Percentiles rank a stretch among this genome's conserved stretches.
phyloP scores from a whole-genome alignment of 2,113 vertebrate genomes.

The Dasyornis broadbenti region DNA sequence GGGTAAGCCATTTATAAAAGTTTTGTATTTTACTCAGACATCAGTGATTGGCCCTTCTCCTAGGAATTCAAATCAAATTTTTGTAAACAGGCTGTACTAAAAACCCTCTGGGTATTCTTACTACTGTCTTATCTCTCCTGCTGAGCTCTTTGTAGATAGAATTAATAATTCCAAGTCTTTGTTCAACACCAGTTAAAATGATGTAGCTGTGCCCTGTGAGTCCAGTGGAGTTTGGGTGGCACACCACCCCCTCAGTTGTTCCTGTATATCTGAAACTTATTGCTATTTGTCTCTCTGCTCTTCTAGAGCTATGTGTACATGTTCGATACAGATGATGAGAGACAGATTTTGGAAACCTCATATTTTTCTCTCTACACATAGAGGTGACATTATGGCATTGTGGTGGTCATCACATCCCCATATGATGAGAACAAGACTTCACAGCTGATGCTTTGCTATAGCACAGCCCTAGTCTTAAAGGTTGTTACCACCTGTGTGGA shows the following conservation, averaged over 20 bases:
- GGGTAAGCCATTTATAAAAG: background rate
- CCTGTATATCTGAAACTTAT: background rate
- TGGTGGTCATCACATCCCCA: rapidly evolving
- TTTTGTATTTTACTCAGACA: background rate
- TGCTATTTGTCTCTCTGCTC: background rate
- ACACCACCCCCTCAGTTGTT: background rate
- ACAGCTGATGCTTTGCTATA: background rate
- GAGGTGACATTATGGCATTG: background rate
- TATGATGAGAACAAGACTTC: background rate
- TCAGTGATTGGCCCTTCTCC: background rate
- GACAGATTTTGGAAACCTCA: background rate
- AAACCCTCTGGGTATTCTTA: background rate
- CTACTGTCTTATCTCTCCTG: background rate
- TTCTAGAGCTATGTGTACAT: background rate
- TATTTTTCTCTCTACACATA: background rate
- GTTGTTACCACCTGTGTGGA: background rate
- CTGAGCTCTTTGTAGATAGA: background rate
- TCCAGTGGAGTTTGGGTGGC: background rate
- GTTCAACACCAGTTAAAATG: background rate
- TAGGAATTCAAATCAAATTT: background rate
- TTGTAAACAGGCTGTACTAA: background rate
- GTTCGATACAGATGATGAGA: background rate
- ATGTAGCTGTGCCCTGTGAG: background rate
- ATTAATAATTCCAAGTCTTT: background rate
- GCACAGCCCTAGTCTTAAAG: background rate